phyloP scores from a whole-genome alignment of 2,888 invertebrate species.

The Serripes groenlandicus region DNA sequence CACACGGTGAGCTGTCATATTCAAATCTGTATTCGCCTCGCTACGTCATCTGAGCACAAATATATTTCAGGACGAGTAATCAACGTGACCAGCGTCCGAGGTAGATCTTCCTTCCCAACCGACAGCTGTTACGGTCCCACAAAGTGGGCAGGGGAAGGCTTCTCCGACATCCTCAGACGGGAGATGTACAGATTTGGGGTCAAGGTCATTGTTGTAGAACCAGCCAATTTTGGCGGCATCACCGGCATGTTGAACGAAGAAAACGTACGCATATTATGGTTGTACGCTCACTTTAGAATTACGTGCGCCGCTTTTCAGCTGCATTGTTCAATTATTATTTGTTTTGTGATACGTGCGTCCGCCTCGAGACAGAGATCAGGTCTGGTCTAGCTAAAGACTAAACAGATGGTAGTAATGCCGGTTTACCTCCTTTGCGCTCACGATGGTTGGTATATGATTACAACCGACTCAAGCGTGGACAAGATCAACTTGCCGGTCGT shows the following conservation, averaged over 20 bases:
- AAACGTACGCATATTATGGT: conserved; percentile 30
- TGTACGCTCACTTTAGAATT: too few relatives aligned
- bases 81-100: conserved; percentile 83
- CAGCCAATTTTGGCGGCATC: conserved; percentile 67
- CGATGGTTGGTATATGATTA: too few relatives aligned
- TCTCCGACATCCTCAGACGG: conserved; percentile 68
- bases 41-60: neutral
- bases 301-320: too few relatives aligned
- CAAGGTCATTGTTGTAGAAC: conserved; percentile 70
- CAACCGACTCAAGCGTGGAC: too few relatives aligned
- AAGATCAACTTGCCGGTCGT: too few relatives aligned
- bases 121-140: conserved; percentile 63
- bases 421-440: too few relatives aligned
- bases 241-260: conserved; percentile 44
- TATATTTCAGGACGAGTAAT: conserved; percentile 81
- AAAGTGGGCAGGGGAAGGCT: conserved; percentile 71
- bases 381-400: neutral
- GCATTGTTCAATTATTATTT: too few relatives aligned
- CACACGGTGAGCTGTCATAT: too few relatives aligned
- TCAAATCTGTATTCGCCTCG: too few relatives aligned
- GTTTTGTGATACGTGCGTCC: too few relatives aligned
- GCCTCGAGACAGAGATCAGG: too few relatives aligned
- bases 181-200: conserved; percentile 73
- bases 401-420: too few relatives aligned
- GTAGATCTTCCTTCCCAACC: conserved; percentile 72